Evolutionary conservation across 1,140 invertebrate genomes (phyloP), one percentile per base, ranked within the genome.

Genomic region (Heliothis subflexa): DNA sequence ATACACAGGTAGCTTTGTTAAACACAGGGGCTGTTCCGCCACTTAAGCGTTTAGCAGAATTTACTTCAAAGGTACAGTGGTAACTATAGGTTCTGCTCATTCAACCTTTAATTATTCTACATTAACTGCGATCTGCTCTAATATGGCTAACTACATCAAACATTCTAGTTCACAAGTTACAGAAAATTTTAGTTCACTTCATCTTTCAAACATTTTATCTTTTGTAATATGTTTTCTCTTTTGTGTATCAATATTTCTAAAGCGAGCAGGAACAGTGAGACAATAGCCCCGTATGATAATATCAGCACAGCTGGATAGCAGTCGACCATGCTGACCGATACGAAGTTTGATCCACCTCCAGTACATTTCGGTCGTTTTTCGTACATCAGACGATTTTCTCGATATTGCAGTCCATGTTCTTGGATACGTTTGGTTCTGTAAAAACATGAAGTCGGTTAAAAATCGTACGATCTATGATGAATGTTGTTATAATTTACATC

Each of bases 251-350:
- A n/a, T 55, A 66, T 77, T 66, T 77, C 74, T 21, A 77, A 54
- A 18, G 28, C 50, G 25, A 77, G 62, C 0, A 77, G n/a, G 50
- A 55, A 40, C 11, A 88, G 9, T 33, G 91, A 85, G 7, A 94
- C 62, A 0, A 94, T 78, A 10, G 87, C 83, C 14, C 95, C 96
- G 64, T 95, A 95, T 0, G 86, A 86, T 10, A 95, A 78, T 45
- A 93, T 86, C 7, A 95, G 75, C 9, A 95, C 77, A 13, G 95
- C 94, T 4, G 95, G 94, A 57, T 93, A 92, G 21, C 94, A 95
- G 79, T 96, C 96, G 0, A 95, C 91, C 80, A 96, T 93, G 62
- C 96, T 95, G 16, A 96, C 96, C n/a, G 95, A 96, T 18, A 96
- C 86, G 71, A 96, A 96, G 45, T 89, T 95, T 2, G 90, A 88